Percentiles rank a stretch among this genome's conserved stretches.
Evolutionary conservation across 2,888 invertebrate genomes (phyloP).

Genomic region (Abrostola tripartita): DNA sequence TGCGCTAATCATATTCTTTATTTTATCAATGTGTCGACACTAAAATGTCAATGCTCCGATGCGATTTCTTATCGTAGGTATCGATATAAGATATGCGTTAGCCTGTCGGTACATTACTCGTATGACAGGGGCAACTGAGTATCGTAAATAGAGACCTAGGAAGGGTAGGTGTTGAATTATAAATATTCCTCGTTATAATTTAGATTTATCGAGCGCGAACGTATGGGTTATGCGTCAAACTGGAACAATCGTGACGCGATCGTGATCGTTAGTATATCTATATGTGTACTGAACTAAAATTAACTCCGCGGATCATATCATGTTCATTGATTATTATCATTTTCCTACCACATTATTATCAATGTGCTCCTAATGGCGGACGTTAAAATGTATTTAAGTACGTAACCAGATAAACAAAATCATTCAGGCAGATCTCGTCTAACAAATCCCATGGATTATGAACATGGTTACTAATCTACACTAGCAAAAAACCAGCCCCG

Average conservation of each 20-base stretch:
- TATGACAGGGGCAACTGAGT: constrained; percentile 1
- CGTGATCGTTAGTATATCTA: neutral
- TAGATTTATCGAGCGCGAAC: constrained; percentile 3
- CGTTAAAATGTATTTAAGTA: constrained; percentile 1
- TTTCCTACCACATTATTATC: constrained; percentile 21
- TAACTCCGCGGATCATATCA: constrained; percentile 9
- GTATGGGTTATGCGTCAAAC: constrained; percentile 15
- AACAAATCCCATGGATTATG: too few species aligned
- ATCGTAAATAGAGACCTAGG: neutral
- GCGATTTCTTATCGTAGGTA: constrained; percentile 50
- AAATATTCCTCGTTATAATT: constrained; percentile 33
- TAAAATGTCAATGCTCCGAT: constrained; percentile 60
- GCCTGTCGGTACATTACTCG: neutral
- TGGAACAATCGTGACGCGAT: constrained; percentile 18
- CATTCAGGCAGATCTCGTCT: too few species aligned
- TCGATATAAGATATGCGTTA: constrained; percentile 20
- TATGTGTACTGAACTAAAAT: constrained; percentile 15
- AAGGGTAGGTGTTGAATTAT: neutral
- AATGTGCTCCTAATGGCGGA: neutral
- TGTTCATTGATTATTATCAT: constrained; percentile 11
- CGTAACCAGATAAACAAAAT: neutral
- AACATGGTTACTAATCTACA: neutral
- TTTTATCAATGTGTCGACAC: constrained; percentile 49
- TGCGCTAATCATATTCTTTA: constrained; percentile 50
- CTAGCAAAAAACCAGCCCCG: neutral